Conservation (phyloP, 2,113 vertebrate species). For the Neogobius melanostomus region DNA sequence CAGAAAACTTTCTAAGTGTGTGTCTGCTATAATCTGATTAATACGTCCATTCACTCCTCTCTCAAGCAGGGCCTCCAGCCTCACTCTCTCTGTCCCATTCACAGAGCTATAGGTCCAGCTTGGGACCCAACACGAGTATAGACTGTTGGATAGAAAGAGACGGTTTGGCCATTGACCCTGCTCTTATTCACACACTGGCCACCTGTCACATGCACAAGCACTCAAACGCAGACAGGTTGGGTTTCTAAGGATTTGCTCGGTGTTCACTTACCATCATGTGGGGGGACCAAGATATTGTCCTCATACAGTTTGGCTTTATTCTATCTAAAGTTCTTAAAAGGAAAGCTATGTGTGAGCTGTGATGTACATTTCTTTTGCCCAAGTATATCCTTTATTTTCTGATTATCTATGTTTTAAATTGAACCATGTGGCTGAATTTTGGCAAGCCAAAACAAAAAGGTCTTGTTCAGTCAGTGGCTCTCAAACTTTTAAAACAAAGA, state of each 20-base stretch:
- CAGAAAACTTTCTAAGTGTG: slow-evolving; percentile 71
- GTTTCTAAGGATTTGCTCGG: background rate
- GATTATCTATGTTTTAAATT: too few relatives aligned
- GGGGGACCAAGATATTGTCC: too few relatives aligned
- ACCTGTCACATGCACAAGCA: slow-evolving; percentile 71
- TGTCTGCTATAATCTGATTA: slow-evolving; percentile 73
- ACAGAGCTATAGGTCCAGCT: slow-evolving; percentile 38
- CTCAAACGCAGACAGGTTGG: background rate
- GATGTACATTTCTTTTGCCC: too few relatives aligned
- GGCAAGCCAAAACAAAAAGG: too few relatives aligned
- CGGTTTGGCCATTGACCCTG: slow-evolving; percentile 72
- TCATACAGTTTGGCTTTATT: too few relatives aligned
- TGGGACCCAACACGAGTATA: slow-evolving; percentile 72
- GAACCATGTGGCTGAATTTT: too few relatives aligned
- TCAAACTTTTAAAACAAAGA: too few relatives aligned
- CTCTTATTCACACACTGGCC: slow-evolving; percentile 83
- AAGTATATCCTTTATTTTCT: too few relatives aligned
- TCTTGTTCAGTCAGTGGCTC: too few relatives aligned
- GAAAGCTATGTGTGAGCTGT: too few relatives aligned
- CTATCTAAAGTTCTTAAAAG: too few relatives aligned
- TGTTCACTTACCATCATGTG: background rate
- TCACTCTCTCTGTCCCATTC: slow-evolving; percentile 9
- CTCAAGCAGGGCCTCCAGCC: slow-evolving; percentile 6
- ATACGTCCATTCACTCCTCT: slow-evolving; percentile 62
- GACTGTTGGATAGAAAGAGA: slow-evolving; percentile 71